A percentile compares a stretch with the other conserved stretches of the same genome.
phyloP scores from a whole-genome alignment of 1,140 invertebrate genomes.

The Littorina saxatilis region DNA sequence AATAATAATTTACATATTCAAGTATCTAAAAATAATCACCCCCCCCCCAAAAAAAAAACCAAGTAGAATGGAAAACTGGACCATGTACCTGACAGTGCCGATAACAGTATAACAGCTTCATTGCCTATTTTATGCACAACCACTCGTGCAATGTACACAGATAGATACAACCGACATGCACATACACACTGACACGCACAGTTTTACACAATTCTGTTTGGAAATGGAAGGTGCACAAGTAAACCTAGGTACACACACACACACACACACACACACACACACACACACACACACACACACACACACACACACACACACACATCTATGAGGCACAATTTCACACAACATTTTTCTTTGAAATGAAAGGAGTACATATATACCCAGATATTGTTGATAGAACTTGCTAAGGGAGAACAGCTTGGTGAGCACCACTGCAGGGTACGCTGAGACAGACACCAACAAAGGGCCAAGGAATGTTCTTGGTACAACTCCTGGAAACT shows the following conservation, averaged over 20 bases:
- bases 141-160: no score
- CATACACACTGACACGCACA: background rate
- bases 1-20: no score
- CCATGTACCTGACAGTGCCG: no score
- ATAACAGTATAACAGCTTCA: no score
- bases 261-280: background rate
- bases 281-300: background rate
- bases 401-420: conserved; percentile 86
- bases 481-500: conserved; percentile 99
- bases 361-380: conserved; percentile 80
- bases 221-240: no score
- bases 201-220: background rate
- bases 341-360: no score
- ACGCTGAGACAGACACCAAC: conserved; percentile 84
- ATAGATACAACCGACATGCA: no score
- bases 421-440: conserved; percentile 79
- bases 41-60: no score
- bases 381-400: conserved; percentile 93
- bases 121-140: no score
- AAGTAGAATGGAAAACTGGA: no score
- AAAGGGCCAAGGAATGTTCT: conserved; percentile 96
- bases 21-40: no score
- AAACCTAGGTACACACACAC: no score
- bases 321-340: background rate
- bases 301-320: conserved; percentile 1